Base-by-base conservation (phyloP, 1,140 invertebrate species). In the Halesus radiatus region DNA sequence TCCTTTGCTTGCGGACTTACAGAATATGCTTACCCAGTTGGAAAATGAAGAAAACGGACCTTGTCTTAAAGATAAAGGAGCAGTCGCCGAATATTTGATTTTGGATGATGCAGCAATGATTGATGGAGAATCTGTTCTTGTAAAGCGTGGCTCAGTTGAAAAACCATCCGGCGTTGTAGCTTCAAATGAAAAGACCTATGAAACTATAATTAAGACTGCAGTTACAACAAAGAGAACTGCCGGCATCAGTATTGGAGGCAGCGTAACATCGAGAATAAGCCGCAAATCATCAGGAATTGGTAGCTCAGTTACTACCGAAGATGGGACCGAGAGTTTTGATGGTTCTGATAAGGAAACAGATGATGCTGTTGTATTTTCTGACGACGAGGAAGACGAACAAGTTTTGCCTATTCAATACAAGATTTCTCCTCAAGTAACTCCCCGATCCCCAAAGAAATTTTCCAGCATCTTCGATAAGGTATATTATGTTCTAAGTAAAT, bases 301-400 rank as follows among this genome's bases (percentile, higher is more conserved):
- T 3, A 86, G 85, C 76, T 84, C 84, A 4, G 58, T 89, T 88
- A 74, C 89, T 90, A 83, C 88, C 87, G 80, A 81, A 79, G 72
- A 79, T 23, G 76, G 79, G 56, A 78, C 76, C 81, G 91, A 92
- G 84, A 93, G 91, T 86, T 93, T 92, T 87, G 92, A 92, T 86
- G 92, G 91, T 52, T 91, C 90, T 83, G 92, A 94, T 77, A 93
- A 92, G 85, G 92, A 93, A 81, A 91, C 90, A 68, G 91, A 92
- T 76, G 93, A 94, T 79, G 89, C 91, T 70, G 87, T 94, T 56
- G 92, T 94, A 68, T 95, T 95, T 87, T 94, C 93, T 26, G 94
- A 94, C 84, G 87, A 88, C 22, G 87, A 88, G 66, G 90, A 92
- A 82, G 87, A 88, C 54, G 87, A 87, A 88, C 53, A 90, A 87